Base-by-base conservation (phyloP, 2,888 invertebrate species). In the Heliconius erato region DNA sequence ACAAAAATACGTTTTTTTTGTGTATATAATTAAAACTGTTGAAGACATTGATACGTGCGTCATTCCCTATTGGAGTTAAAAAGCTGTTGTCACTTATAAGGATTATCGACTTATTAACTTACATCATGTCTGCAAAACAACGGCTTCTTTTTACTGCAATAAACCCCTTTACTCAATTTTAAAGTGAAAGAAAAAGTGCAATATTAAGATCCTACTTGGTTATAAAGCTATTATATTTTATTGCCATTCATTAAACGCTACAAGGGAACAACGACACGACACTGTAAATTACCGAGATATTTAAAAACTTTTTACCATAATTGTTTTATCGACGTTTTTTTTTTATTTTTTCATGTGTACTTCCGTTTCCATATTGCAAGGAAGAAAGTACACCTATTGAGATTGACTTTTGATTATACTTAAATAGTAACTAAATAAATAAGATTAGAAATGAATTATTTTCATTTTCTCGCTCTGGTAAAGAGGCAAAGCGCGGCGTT, bases 91-190 rank as follows among this genome's bases (percentile, higher is more conserved):
- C 83, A 82, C 83, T 83, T 83, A 80, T 74, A 80, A 74, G 83
- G 83, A 82, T 84, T 84, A 83, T 80, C 78, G 76, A 82, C 84
- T 83, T 81, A 80, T 85, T 82, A 80, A 69, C 79, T 83, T 81
- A 82, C 83, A 44, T 69, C 67, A 77, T 28, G 80, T 80, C 80
- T 80, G 76, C 81, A 63, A 63, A 76, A 40, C 68, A 68, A 69
- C 59, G 76, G 81, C 77, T 81, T 77, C 81, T 40, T 77, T 78
- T 28, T 16, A 81, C n/a, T 71, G 35, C 59, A 69, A 68, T 77
- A 71, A 76, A 80, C 26, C 14, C 63, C 44, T 77, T 71, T 74
- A 49, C 26, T 63, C 63, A 44, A 77, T 44, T 77, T 81, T 28
- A 23, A 65, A 77, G 63, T 63, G 68, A 63, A 71, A 72, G 71